These are phyloP conservation scores for Panagrolaimus sp. DNA, from an alignment of 1,140 invertebrate species.

Conservation along the genomic window DNA sequence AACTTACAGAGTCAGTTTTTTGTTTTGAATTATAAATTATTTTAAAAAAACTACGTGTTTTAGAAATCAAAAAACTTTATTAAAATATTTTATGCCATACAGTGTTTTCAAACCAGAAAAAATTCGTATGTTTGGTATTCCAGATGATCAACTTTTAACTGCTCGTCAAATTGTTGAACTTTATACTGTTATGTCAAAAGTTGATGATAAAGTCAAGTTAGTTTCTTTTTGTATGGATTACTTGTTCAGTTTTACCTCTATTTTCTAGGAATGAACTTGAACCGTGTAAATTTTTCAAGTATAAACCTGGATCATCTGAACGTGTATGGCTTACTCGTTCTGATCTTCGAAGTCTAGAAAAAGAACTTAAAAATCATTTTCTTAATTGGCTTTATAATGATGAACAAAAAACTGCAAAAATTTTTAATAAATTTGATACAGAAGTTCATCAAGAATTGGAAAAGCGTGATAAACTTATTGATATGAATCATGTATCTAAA, in stretches of 20 bases:
- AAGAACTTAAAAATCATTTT: constrained; percentile 49
- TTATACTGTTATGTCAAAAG: constrained; percentile 47
- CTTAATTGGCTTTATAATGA: constrained; percentile 52
- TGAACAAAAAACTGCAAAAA: constrained; percentile 43
- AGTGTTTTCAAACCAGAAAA: constrained; percentile 56
- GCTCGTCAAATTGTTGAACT: constrained; percentile 53
- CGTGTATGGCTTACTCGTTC: constrained; percentile 47
- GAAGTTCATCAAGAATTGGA: constrained; percentile 51
- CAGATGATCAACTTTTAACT: constrained; percentile 54
- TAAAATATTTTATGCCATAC: constrained; percentile 51
- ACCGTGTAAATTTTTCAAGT: constrained; percentile 49
- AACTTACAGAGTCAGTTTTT: background rate
- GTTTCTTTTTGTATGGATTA: constrained; percentile 6
- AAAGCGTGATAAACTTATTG: constrained; percentile 47
- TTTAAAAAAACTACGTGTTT: too few relatives aligned
- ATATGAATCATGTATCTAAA: constrained; percentile 48
- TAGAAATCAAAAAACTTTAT: constrained; percentile 13
- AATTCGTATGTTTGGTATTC: constrained; percentile 55
- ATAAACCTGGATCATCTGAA: constrained; percentile 23
- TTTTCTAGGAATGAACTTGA: constrained; percentile 49
- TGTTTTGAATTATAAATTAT: too few relatives aligned
- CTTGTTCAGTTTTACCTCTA: background rate
- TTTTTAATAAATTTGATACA: constrained; percentile 37
- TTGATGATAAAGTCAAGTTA: constrained; percentile 46
- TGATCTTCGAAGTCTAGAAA: constrained; percentile 42